Evolutionary conservation across 2,888 invertebrate genomes (phyloP).

Genomic region (Odontocolon sp.): DNA sequence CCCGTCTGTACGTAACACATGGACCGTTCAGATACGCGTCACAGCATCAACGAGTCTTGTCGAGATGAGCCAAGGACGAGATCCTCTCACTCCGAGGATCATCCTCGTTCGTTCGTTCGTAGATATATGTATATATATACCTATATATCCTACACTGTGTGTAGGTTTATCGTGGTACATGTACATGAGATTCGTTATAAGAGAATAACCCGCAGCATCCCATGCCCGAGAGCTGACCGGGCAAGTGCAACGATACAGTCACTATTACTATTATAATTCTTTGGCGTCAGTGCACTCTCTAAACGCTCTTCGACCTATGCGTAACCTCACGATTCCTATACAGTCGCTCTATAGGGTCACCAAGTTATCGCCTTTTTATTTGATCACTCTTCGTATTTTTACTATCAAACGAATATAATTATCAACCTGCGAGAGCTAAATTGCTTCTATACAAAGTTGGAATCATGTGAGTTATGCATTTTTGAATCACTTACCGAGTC

Average conservation of each 20-base stretch:
- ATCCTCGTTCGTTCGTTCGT: slow-evolving; percentile 37
- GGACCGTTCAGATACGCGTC: slow-evolving; percentile 28
- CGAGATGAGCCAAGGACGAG: slow-evolving; percentile 69
- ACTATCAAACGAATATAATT: too few species aligned
- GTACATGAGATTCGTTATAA: background rate
- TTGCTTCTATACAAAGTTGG: background rate
- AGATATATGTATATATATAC: background rate
- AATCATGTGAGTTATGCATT: background rate
- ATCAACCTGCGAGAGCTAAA: background rate
- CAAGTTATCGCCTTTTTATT: background rate
- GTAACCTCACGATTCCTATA: background rate
- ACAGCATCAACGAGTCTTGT: slow-evolving; percentile 31
- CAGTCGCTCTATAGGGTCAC: background rate
- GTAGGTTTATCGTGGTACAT: background rate
- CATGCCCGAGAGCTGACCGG: slow-evolving; percentile 2
- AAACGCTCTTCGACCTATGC: background rate
- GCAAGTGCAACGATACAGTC: slow-evolving; percentile 15
- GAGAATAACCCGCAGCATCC: background rate
- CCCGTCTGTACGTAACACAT: slow-evolving; percentile 15
- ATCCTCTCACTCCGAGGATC: slow-evolving; percentile 61
- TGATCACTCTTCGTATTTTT: background rate
- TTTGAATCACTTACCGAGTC: background rate
- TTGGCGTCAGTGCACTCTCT: background rate
- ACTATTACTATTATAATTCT: background rate
- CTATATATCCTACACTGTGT: background rate